Conservation (phyloP, 2,797 vertebrate genomes). For the Cossypha caffra region DNA sequence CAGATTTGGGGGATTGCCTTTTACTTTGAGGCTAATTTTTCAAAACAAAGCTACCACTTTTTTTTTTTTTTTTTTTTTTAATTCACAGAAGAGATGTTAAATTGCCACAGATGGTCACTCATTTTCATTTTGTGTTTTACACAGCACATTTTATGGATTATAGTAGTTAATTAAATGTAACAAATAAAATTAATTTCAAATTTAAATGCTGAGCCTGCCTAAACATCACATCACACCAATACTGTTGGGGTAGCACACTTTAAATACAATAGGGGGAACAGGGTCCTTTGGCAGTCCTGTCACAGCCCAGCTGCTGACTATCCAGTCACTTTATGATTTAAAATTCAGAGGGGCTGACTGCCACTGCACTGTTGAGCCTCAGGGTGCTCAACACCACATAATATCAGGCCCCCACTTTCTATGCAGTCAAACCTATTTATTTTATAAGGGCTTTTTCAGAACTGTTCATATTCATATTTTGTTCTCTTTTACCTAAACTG, state of each 20-base stretch:
- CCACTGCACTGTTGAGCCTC: no score
- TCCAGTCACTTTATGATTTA: neutral
- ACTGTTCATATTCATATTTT: neutral
- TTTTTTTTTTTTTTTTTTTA: neutral
- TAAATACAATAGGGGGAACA: neutral
- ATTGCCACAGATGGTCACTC: neutral
- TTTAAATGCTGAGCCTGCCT: neutral
- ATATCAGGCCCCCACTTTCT: neutral
- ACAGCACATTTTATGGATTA: neutral
- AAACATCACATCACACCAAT: neutral
- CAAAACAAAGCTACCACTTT: neutral
- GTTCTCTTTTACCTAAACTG: neutral
- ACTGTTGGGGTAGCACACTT: neutral
- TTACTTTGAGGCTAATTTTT: neutral
- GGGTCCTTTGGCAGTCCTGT: neutral
- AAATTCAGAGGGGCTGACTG: neutral
- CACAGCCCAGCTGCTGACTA: neutral
- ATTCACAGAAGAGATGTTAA: neutral
- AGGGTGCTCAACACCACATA: neutral
- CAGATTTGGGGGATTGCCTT: neutral
- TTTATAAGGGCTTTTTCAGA: neutral
- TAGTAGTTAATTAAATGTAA: slow-evolving; percentile 11
- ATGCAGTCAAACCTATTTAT: neutral
- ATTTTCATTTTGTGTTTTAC: neutral
- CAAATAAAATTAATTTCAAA: slow-evolving; percentile 28